These are phyloP conservation scores for Nixonia krombeini DNA, from an alignment of 1,140 invertebrate genomes.

Conservation along the genomic window DNA sequence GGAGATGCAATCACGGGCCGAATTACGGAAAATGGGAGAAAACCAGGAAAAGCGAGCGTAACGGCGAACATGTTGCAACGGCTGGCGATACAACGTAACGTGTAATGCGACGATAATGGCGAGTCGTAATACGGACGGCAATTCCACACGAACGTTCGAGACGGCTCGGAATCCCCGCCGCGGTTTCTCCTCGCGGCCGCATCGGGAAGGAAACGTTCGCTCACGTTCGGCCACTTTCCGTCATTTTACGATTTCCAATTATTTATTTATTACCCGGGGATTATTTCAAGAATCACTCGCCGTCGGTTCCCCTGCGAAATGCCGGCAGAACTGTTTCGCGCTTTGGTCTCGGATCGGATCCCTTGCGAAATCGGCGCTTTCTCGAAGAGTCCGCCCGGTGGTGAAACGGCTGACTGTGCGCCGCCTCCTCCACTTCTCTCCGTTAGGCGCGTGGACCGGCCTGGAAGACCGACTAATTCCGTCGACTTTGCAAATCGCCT, in stretches of 20 bases:
- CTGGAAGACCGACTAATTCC: constrained; percentile 41
- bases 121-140: constrained; percentile 43
- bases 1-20: too few species aligned
- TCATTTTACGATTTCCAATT: constrained; percentile 1
- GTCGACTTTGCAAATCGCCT: constrained; percentile 47
- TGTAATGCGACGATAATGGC: constrained; percentile 46
- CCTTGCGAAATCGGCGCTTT: neutral
- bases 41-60: constrained; percentile 64
- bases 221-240: neutral
- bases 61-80: constrained; percentile 47
- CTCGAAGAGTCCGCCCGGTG: constrained; percentile 9
- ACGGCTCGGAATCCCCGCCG: constrained; percentile 15
- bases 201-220: constrained; percentile 3
- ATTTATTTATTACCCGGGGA: too few species aligned
- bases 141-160: constrained; percentile 18
- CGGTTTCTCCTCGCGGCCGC: constrained; percentile 14
- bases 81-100: constrained; percentile 52
- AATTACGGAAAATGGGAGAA: constrained; percentile 68
- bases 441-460: constrained; percentile 38
- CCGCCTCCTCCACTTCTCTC: constrained; percentile 13
- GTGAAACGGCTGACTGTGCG: constrained; percentile 22
- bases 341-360: too few species aligned
- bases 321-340: too few species aligned
- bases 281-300: too few species aligned
- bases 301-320: too few species aligned